Evolutionary conservation across 2,113 vertebrate genomes (phyloP).

Genomic region (Erinaceus europaeus): DNA sequence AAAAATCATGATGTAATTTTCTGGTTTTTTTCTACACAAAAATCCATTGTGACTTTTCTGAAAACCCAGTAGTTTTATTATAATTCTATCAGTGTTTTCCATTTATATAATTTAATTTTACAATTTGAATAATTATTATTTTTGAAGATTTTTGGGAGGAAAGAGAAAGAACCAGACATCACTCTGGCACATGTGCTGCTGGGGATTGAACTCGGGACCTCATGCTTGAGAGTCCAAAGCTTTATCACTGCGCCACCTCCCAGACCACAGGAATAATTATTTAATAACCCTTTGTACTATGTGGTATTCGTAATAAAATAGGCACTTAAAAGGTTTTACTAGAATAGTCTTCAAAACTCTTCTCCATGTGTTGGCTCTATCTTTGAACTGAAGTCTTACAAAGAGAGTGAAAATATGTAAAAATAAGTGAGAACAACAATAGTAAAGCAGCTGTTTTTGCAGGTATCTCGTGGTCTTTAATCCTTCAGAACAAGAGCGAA

Average conservation of each 20-base stretch:
- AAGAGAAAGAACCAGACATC: too few relatives aligned
- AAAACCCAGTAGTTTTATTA: too few relatives aligned
- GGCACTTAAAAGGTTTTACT: constrained; percentile 47
- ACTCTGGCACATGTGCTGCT: too few relatives aligned
- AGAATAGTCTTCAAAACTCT: not conserved
- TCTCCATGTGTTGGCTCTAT: not conserved
- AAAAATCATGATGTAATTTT: too few relatives aligned
- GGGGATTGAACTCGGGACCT: too few relatives aligned
- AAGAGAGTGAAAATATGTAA: not conserved
- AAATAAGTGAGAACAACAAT: not conserved
- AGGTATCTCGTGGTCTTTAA: constrained; percentile 90
- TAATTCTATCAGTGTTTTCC: not conserved
- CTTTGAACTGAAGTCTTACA: not conserved
- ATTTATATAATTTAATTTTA: not conserved
- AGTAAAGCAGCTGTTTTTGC: constrained; percentile 63
- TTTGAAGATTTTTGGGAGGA: too few relatives aligned
- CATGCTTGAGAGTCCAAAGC: too few relatives aligned
- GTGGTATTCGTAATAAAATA: not conserved
- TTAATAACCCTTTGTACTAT: not conserved
- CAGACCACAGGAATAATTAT: too few relatives aligned
- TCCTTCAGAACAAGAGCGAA: constrained; percentile 87
- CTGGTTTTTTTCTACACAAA: too few relatives aligned
- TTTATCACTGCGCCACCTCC: too few relatives aligned
- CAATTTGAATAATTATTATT: not conserved
- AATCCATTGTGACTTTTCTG: too few relatives aligned